Conservation (phyloP, 2,888 invertebrate genomes). For the Eupithecia tripunctaria region DNA sequence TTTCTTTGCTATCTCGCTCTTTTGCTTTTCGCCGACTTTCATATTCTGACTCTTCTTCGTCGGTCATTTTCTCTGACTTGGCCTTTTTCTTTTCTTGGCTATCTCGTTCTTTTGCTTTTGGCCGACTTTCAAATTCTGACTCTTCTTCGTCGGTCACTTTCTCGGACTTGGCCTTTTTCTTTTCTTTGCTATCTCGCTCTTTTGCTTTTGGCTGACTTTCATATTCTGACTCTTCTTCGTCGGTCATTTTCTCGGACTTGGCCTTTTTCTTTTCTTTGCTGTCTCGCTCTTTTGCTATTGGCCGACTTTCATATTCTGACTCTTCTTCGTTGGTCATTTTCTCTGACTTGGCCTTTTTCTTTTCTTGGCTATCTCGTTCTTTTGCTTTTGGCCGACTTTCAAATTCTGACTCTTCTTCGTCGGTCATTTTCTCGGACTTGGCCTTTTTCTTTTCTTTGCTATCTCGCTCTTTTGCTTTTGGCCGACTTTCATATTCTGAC, state of each 20-base stretch:
- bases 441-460: not conserved
- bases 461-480: too few species aligned
- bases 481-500: not conserved
- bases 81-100: not conserved
- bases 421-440: not conserved
- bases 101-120: not conserved
- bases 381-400: not conserved
- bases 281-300: not conserved
- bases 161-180: too few species aligned
- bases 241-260: not conserved
- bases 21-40: not conserved
- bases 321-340: not conserved
- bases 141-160: not conserved
- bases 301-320: not conserved
- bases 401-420: not conserved
- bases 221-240: not conserved
- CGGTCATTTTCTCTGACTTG: not conserved
- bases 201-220: not conserved
- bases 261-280: not conserved
- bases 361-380: not conserved
- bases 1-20: not conserved
- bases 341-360: not conserved
- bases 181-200: not conserved
- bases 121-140: not conserved
- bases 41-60: not conserved